Evolutionary conservation across 2,797 vertebrate genomes (phyloP).

Genomic region (Gymnoscopelus microlampas): DNA sequence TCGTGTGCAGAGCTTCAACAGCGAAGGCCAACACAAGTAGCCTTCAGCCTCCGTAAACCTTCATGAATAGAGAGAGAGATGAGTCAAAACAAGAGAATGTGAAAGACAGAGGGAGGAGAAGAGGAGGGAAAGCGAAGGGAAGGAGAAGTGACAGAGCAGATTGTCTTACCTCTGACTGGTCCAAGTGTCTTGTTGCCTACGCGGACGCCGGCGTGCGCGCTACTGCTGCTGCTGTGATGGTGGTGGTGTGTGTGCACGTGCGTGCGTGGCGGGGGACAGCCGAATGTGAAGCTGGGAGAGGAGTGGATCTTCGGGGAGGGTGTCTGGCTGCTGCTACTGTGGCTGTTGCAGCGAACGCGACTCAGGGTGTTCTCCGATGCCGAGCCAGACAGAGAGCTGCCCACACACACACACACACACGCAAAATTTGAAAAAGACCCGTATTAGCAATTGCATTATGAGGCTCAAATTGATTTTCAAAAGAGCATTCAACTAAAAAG

Average conservation of each 20-base stretch:
- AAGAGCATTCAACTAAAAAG: too few species aligned
- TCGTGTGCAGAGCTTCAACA: not conserved
- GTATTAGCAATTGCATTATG: not conserved
- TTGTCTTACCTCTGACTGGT: conserved; percentile 88
- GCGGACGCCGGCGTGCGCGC: conserved; percentile 59
- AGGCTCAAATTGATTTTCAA: too few species aligned
- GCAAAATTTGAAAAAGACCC: not conserved
- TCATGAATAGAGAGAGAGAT: not conserved
- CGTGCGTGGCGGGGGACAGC: conserved; percentile 73
- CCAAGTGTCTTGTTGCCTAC: conserved; percentile 76
- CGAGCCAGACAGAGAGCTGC: conserved; percentile 83
- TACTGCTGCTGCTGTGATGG: conserved; percentile 55
- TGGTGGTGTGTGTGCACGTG: conserved; percentile 43
- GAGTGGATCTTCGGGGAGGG: conserved; percentile 85
- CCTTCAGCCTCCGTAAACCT: not conserved
- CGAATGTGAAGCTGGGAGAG: conserved; percentile 90
- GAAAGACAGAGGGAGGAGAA: not conserved
- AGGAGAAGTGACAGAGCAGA: conserved; percentile 6
- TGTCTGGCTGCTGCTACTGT: conserved; percentile 84
- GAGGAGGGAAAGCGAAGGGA: not conserved
- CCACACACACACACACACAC: not conserved
- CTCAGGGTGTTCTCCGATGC: conserved; percentile 85
- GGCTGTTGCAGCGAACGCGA: conserved; percentile 84
- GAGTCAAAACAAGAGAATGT: not conserved
- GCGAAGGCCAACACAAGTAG: not conserved